Conservation (phyloP, 2,888 invertebrate species). For the Drosophila testacea region DNA sequence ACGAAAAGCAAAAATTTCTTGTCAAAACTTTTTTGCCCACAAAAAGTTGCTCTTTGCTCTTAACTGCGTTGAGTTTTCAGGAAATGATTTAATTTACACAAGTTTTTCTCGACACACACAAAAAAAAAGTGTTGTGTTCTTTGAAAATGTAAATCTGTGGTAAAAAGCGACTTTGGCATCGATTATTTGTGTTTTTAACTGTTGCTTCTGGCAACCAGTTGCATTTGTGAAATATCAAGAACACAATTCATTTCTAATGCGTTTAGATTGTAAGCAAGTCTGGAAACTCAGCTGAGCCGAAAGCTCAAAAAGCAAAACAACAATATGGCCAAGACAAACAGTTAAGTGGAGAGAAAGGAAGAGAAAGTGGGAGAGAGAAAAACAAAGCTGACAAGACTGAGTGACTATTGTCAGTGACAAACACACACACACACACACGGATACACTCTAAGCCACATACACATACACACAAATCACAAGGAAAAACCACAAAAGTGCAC, state of each 20-base stretch:
- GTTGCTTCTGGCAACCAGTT: conserved; percentile 51
- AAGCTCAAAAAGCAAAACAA: conserved; percentile 30
- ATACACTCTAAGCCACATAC: background rate
- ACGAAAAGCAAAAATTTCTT: conserved; percentile 52
- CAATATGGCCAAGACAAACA: conserved; percentile 53
- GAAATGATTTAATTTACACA: conserved; percentile 73
- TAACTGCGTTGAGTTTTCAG: conserved; percentile 39
- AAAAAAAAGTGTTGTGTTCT: conserved; percentile 38
- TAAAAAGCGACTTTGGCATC: background rate
- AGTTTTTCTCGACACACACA: conserved; percentile 15
- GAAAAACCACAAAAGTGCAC: conserved; percentile 76
- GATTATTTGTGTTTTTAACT: conserved; percentile 2
- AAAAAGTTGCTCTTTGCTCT: conserved; percentile 57
- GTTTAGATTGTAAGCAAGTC: conserved; percentile 45
- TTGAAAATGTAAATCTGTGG: background rate
- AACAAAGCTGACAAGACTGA: conserved; percentile 46
- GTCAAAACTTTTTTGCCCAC: conserved; percentile 57
- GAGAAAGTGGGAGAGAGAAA: background rate
- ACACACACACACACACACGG: conserved; percentile 23
- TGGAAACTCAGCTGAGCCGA: conserved; percentile 18
- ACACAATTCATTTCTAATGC: conserved; percentile 46
- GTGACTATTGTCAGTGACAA: conserved; percentile 53
- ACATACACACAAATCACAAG: conserved; percentile 59
- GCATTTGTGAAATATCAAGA: conserved; percentile 27
- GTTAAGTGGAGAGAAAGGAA: background rate